Percentiles rank a stretch among this genome's conserved stretches.
Conservation (phyloP, 30 jellyfish, hydroid and myxozoan species). For the Aurelia sp. region DNA sequence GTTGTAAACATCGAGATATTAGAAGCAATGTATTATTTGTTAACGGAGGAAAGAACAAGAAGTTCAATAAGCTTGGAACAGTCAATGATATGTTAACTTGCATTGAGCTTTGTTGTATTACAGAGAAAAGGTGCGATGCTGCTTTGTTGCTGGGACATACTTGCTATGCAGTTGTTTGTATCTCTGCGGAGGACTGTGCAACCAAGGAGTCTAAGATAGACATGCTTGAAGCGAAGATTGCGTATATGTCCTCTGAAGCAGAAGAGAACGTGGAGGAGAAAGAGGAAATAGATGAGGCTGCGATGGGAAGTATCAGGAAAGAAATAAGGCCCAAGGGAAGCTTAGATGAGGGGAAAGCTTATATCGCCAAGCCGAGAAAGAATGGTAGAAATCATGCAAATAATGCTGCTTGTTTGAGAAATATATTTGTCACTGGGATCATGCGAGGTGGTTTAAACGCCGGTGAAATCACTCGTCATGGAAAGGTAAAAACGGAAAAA, state of each 20-base stretch:
- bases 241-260: constrained; percentile 21
- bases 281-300: too few relatives aligned
- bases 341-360: background rate
- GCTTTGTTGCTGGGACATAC: constrained; percentile 62
- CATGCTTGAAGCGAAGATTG: constrained; percentile 18
- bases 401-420: constrained; percentile 27
- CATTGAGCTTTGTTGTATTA: constrained; percentile 74
- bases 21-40: constrained; percentile 35
- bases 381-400: background rate
- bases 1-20: constrained; percentile 56
- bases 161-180: constrained; percentile 82
- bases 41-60: constrained; percentile 63
- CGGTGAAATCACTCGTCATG: constrained; percentile 77
- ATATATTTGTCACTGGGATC: constrained; percentile 35
- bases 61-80: constrained; percentile 49
- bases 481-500: constrained; percentile 44
- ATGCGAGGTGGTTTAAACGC: constrained; percentile 83
- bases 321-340: background rate
- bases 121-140: constrained; percentile 73
- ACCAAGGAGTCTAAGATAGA: constrained; percentile 9
- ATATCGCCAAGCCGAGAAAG: background rate
- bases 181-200: constrained; percentile 12
- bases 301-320: background rate
- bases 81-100: constrained; percentile 52
- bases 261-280: background rate